Conservation (phyloP, 2,888 invertebrate genomes). For the Eledone cirrhosa region DNA sequence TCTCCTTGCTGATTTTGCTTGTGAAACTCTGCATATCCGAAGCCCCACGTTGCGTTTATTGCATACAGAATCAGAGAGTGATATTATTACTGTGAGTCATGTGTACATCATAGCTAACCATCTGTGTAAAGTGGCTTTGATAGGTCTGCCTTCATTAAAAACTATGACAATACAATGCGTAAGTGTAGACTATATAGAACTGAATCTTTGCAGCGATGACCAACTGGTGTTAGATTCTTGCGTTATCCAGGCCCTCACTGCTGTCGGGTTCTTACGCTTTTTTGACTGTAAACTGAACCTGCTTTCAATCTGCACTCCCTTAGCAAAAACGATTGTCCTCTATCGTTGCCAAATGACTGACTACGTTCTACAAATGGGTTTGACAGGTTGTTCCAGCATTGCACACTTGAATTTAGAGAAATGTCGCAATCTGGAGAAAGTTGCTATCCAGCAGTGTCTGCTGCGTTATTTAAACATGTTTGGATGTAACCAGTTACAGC, state of each 20-base stretch:
- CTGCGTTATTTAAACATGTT: conserved; percentile 54
- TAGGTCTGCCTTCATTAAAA: conserved; percentile 50
- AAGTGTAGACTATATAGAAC: conserved; percentile 52
- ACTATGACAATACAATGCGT: conserved; percentile 55
- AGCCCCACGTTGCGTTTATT: conserved; percentile 50
- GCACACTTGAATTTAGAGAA: conserved; percentile 54
- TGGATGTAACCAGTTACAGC: conserved; percentile 48
- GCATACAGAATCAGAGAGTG: conserved; percentile 52
- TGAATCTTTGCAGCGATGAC: conserved; percentile 55
- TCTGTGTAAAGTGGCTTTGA: conserved; percentile 51
- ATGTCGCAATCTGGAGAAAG: conserved; percentile 44
- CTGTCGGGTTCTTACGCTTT: conserved; percentile 51
- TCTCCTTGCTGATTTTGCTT: conserved; percentile 51
- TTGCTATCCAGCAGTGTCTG: conserved; percentile 43
- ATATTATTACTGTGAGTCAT: conserved; percentile 52
- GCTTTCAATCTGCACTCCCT: conserved; percentile 48
- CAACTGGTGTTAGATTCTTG: conserved; percentile 52
- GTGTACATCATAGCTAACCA: conserved; percentile 56
- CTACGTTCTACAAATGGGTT: conserved; percentile 54
- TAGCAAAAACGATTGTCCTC: conserved; percentile 51
- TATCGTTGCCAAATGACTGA: conserved; percentile 54
- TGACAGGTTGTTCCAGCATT: conserved; percentile 53
- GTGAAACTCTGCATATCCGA: conserved; percentile 51
- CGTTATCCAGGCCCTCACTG: conserved; percentile 50
- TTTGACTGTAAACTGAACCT: conserved; percentile 56